Percentiles rank a stretch among this genome's conserved stretches.
These are phyloP conservation scores for Mola mola DNA, from an alignment of 2,113 vertebrate genomes.

Conservation along the genomic window DNA sequence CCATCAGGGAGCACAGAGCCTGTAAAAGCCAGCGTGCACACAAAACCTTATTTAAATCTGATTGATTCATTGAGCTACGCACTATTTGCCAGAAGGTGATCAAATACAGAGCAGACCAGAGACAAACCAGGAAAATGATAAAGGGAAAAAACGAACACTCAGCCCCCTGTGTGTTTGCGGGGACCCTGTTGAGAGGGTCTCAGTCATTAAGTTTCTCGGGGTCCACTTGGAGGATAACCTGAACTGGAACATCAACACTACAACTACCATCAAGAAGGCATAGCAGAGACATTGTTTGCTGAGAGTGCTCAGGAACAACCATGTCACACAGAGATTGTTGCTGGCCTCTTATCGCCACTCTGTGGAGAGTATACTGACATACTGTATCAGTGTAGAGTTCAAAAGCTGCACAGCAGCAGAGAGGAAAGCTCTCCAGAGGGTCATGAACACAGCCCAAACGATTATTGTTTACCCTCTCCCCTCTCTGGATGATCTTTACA, in stretches of 20 bases:
- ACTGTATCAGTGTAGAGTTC: no score
- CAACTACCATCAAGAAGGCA: not conserved
- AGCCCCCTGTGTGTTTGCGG: not conserved
- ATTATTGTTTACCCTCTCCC: no score
- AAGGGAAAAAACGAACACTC: not conserved
- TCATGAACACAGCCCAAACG: no score
- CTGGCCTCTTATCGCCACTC: no score
- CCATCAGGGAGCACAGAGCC: slow-evolving; percentile 13
- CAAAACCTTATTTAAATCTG: slow-evolving; percentile 34
- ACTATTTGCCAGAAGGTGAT: slow-evolving; percentile 2
- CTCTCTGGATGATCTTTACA: no score
- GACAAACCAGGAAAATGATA: not conserved
- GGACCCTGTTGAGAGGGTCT: not conserved
- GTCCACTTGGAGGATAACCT: not conserved
- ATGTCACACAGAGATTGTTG: not conserved
- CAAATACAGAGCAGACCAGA: not conserved
- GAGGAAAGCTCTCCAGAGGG: no score
- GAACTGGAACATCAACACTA: not conserved
- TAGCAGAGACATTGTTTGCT: not conserved
- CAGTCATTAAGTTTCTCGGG: not conserved
- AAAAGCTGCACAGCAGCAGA: no score
- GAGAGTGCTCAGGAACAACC: not conserved
- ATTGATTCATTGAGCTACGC: slow-evolving; percentile 20
- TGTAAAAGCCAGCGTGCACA: slow-evolving; percentile 20
- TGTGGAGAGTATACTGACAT: no score